Evolutionary conservation across 2,888 invertebrate genomes (phyloP), one percentile per base, ranked within the genome.

Genomic region (Plutella xylostella): DNA sequence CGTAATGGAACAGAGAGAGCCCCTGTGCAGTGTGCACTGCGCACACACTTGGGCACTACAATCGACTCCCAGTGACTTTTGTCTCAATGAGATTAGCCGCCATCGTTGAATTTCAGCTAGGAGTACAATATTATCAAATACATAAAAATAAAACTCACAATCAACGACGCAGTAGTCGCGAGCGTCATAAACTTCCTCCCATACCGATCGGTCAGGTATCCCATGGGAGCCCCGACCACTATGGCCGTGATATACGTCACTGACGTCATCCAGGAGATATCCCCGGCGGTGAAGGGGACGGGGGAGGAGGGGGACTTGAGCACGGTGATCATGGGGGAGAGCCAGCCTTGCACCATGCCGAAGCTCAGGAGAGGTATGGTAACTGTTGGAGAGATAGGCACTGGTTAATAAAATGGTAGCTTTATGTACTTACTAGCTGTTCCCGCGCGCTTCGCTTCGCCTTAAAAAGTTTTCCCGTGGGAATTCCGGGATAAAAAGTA

Each of bases 201-300:
- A 40, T 60, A 80, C 43, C 60, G 60, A 48, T 85, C 84, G 0
- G 80, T 80, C 11, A 84, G 65, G 51, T 75, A 67, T 0, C 83
- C 82, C 76, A 77, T 77, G 1, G 84, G 79, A 0, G 78, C 76
- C 4, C 82, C 80, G 43, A 72, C 68, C 43, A 79, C 61, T 46
- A 85, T 78, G 2, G 84, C 84, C 0, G 80, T 77, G 53, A 85
- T 78, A 50, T 83, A 85, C 0, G 80, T 82, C 2, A 82, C 82
- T 0, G 82, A 79, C 0, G 82, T 70, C 51, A 68, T 65, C 82
- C 82, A 82, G 21, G 82, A 79, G 52, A 80, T 72, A 48, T 80
- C 77, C 1, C 60, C 56, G 48, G 56, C 64, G 48, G 65, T 68
- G 64, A 60, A 80, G 0, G 74, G 72, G 33, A 65, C 63, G 0